Evolutionary conservation across 37 sponge, comb jelly and placozoan species (phyloP), one percentile per base, ranked within the genome.

Genomic region (Geodia barretti): DNA sequence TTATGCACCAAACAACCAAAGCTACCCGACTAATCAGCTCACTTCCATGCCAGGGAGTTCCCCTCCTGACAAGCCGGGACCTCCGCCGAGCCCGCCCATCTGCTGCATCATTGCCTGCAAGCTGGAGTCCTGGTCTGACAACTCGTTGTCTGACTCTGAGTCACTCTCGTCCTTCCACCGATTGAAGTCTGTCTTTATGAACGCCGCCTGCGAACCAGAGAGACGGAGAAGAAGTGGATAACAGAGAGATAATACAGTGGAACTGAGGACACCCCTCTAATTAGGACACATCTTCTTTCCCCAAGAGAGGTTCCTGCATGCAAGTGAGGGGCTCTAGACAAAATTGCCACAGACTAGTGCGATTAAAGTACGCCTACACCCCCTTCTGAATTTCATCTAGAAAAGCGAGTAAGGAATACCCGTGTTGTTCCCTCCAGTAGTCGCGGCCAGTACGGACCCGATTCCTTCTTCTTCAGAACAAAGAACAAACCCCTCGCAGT

Each of bases 131-230:
- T 83, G 83, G 21, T 66, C 40, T 20, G 69, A 67, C 26, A 70
- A 42, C 29, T 93, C 94, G 20, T 62, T 72, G 4, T 93, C 97
- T 20, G 76, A 75, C 7, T 69, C 95, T 68, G 85, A 83, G 19
- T 93, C 97, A 39, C 93, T 94, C 62, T 96, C 97, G 64, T 96
- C 97, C 72, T 91, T 93, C 97, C 97, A 96, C 31, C 70, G 35
- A 54, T 78, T 88, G 40, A 96, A 96, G 77, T 96, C 97, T 25
- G 82, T 80, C 3, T 88, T 69, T 23, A 95, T 62, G 41, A 61
- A 89, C 26, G 79, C 85, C 14, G 25, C 26, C 92, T 92, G 24
- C 28, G 23, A 3, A 63, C 61, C 19, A 38, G 9, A 72, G 5
- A 72, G 34, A 31, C 9, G 73, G 39, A 72, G n/a, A 14, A 20